Evolutionary conservation across 1,140 invertebrate genomes (phyloP).

Genomic region (Nixonia krombeini): DNA sequence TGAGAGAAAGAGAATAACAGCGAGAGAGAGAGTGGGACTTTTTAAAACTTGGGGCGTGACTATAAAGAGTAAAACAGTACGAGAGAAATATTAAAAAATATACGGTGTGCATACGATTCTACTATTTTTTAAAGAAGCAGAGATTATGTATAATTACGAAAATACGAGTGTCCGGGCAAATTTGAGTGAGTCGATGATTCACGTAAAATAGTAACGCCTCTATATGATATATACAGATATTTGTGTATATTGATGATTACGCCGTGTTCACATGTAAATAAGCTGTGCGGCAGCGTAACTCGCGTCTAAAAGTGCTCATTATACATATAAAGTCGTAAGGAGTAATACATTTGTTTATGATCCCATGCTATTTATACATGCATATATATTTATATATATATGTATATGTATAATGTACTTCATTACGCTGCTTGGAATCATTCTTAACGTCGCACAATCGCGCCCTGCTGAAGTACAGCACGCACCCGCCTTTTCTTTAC

Average conservation of each 20-base stretch:
- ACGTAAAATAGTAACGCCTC: constrained; percentile 7
- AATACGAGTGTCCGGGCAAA: constrained; percentile 9
- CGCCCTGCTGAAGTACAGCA: constrained; percentile 7
- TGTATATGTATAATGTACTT: constrained; percentile 5
- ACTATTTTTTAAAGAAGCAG: constrained; percentile 35
- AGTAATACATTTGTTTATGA: constrained; percentile 9
- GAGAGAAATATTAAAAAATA: not conserved
- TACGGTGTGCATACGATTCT: constrained; percentile 9
- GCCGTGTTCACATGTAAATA: constrained; percentile 33
- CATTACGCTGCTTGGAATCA: constrained; percentile 4
- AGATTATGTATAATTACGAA: constrained; percentile 30
- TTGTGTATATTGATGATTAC: constrained; percentile 5
- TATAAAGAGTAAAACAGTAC: too few species aligned
- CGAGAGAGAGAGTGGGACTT: constrained; percentile 7
- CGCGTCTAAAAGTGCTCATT: constrained; percentile 14
- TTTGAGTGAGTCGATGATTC: constrained; percentile 2
- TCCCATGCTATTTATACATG: constrained; percentile 4
- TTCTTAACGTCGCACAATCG: constrained; percentile 1
- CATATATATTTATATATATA: constrained; percentile 6
- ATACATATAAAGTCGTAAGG: constrained; percentile 3
- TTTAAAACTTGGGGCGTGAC: constrained; percentile 17
- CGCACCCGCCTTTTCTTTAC: not conserved
- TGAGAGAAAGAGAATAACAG: constrained; percentile 4
- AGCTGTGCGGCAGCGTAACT: constrained; percentile 21
- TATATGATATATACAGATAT: constrained; percentile 4